Percentiles rank a stretch among this genome's conserved stretches.
Evolutionary conservation across 2,888 invertebrate species (phyloP).

Genomic region (Orthosia gothica): DNA sequence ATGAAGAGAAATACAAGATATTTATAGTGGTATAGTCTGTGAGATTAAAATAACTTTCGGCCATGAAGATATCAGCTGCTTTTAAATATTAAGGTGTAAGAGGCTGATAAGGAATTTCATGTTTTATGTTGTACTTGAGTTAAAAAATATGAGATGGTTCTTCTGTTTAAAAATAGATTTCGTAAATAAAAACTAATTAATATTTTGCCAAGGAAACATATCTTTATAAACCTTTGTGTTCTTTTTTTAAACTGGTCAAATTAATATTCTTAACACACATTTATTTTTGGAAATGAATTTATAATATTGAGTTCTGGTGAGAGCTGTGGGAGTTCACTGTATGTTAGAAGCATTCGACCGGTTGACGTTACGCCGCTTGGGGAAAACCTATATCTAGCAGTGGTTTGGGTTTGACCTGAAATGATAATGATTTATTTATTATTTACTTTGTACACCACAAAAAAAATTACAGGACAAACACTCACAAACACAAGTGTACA

Average conservation of each 20-base stretch:
- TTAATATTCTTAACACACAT: background rate
- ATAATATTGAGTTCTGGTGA: background rate
- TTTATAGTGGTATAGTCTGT: background rate
- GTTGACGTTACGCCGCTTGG: no score
- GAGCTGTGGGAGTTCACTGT: no score
- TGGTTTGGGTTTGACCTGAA: no score
- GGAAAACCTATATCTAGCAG: no score
- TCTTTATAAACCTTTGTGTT: background rate
- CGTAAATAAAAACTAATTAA: background rate
- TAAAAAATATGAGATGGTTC: background rate
- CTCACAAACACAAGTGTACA: no score
- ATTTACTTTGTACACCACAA: no score
- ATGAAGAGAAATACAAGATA: background rate
- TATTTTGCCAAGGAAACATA: background rate
- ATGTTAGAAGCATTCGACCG: no score
- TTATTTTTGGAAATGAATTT: background rate
- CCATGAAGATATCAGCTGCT: background rate
- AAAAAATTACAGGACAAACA: no score
- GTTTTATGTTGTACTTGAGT: constrained; percentile 9
- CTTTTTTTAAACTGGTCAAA: background rate
- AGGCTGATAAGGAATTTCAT: constrained; percentile 4
- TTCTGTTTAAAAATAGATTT: background rate
- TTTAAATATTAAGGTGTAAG: constrained; percentile 8
- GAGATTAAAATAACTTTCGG: background rate
- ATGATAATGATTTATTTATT: no score